Base-by-base conservation (phyloP, 2,113 vertebrate genomes). In the Chaenogobius annularis region DNA sequence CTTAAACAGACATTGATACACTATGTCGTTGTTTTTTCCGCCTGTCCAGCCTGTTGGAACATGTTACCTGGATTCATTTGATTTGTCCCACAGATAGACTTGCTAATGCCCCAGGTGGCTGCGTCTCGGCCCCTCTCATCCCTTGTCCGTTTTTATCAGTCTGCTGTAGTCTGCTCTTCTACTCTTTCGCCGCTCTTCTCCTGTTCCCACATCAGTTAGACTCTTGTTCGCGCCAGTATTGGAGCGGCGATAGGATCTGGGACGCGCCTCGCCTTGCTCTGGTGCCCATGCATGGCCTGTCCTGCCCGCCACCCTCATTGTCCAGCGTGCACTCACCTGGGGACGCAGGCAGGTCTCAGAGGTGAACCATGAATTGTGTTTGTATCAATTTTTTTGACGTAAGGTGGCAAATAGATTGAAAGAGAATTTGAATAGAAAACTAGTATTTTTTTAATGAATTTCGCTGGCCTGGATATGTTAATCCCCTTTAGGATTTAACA, bases 221-320 rank as follows among this genome's bases (percentile, higher is more conserved):
- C 84, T 87, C 84, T 85, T 92, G 90, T 91, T 90, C 91, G 74
- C 87, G 88, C 90, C 90, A 90, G 37, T 40, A 40, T 40, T 40
- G 37, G 37, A 40, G 37, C 20, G 72, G 86, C 82, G 92, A 93
- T 93, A 93, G 84, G 85, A 92, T 94, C 93, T 91, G 85, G 86
- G 85, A 70, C 77, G 89, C 84, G 89, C 86, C 85, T 86, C 89
- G 91, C 88, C 85, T 86, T 90, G 91, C 89, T 92, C 89, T 58
- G 68, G 84, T 90, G 88, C 71, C 86, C 90, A 90, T 92, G 90
- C 86, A 79, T 92, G 85, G 79, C 88, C 83, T 90, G 87, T 88
- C 87, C 88, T 80, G 83, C 84, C 81, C 68, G 35, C 79, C 85
- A 85, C 88, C 84, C 82, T 78, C 83, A 89, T 91, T 92, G 92